phyloP scores from a whole-genome alignment of 2,113 vertebrate species.

The Panthera leo region DNA sequence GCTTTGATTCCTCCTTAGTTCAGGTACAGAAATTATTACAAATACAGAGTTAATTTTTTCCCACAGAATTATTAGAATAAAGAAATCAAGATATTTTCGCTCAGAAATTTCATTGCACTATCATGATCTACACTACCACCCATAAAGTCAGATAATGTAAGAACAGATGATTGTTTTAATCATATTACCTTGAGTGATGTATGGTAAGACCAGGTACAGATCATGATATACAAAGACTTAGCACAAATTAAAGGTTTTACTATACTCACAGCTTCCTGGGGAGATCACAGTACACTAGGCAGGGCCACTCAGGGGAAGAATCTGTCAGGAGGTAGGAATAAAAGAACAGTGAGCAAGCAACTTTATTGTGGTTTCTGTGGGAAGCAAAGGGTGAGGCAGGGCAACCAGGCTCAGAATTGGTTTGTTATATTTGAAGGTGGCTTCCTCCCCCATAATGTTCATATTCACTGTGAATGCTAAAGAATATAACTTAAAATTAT shows the following conservation, averaged over 20 bases:
- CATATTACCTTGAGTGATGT: not conserved
- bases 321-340: not conserved
- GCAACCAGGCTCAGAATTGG: not conserved
- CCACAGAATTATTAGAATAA: not conserved
- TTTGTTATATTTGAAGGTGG: not conserved
- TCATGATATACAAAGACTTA: not conserved
- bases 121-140: not conserved
- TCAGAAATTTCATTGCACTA: not conserved
- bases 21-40: not conserved
- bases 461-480: not conserved
- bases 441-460: not conserved
- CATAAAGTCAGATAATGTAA: not conserved
- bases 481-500: not conserved
- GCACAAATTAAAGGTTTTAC: not conserved
- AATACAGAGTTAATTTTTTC: not conserved
- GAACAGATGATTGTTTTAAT: not conserved
- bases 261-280: not conserved
- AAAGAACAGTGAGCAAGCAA: fast-evolving
- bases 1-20: not conserved
- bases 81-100: not conserved
- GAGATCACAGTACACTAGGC: not conserved
- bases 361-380: not conserved
- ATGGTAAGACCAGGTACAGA: not conserved
- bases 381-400: not conserved
- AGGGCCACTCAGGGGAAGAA: not conserved